phyloP scores from a whole-genome alignment of 2,113 vertebrate genomes.

The Tonatia bakeri region DNA sequence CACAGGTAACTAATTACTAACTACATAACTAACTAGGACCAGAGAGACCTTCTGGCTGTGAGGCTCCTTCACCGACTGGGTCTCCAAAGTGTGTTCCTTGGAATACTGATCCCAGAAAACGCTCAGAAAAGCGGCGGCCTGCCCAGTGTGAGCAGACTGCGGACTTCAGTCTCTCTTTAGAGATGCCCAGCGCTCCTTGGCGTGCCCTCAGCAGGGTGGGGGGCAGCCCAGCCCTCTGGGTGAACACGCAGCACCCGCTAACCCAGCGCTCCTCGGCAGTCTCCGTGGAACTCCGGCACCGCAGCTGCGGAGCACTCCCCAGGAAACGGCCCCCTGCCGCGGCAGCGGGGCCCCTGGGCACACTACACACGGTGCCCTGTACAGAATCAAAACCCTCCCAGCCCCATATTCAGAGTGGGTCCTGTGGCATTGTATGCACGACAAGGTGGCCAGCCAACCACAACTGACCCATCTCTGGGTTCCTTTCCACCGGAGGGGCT shows the following conservation, averaged over 20 bases:
- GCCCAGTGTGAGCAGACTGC: fast-evolving
- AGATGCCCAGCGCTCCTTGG: neutral
- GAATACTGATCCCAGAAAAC: neutral
- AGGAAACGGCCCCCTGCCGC: neutral
- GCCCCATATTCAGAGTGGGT: neutral
- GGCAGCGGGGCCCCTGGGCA: neutral
- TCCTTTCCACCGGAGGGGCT: neutral
- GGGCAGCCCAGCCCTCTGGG: neutral
- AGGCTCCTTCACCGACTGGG: neutral
- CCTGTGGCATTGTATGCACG: fast-evolving
- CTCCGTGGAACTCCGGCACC: neutral
- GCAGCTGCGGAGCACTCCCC: neutral
- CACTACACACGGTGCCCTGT: neutral
- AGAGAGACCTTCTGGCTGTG: neutral
- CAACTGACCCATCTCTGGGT: fast-evolving
- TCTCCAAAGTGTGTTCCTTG: neutral
- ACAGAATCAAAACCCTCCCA: neutral
- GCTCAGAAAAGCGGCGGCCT: neutral
- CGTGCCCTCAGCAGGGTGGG: too few relatives aligned
- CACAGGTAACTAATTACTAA: neutral
- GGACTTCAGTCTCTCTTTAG: neutral
- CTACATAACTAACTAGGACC: neutral
- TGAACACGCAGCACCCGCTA: neutral
- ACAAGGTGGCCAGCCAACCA: fast-evolving
- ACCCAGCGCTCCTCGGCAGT: neutral